phyloP scores from a whole-genome alignment of 2,888 invertebrate species.

The Bellardia pandia region DNA sequence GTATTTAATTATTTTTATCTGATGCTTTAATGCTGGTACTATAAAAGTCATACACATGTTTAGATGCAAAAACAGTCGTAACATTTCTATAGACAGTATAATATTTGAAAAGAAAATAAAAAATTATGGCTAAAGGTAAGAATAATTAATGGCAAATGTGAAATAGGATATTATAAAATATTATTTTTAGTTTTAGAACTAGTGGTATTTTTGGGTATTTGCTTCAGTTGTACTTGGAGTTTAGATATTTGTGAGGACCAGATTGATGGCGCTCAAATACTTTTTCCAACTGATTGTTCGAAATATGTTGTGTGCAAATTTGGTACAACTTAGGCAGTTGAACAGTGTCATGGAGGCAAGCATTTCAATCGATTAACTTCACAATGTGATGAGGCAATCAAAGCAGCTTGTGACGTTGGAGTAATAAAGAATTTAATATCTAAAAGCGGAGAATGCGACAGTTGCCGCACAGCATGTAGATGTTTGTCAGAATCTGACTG shows the following conservation, averaged over 20 bases:
- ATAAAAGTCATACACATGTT: neutral
- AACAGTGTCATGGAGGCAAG: neutral
- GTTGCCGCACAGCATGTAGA: slow-evolving; percentile 20
- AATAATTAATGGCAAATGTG: neutral
- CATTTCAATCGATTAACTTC: slow-evolving; percentile 45
- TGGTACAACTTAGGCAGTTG: neutral
- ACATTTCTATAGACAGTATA: neutral
- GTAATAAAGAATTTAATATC: neutral
- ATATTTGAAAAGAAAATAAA: neutral
- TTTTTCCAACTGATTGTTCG: slow-evolving; percentile 35
- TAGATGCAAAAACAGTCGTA: neutral
- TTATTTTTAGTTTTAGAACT: slow-evolving; percentile 1
- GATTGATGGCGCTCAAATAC: slow-evolving; percentile 8
- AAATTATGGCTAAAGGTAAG: neutral
- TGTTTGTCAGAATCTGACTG: slow-evolving; percentile 4
- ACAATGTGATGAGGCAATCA: neutral
- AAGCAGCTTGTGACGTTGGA: slow-evolving; percentile 32
- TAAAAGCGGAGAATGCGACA: neutral
- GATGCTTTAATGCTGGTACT: neutral
- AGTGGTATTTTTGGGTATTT: neutral
- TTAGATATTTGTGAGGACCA: slow-evolving; percentile 41
- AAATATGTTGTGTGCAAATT: slow-evolving; percentile 28
- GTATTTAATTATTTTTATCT: neutral
- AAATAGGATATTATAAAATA: neutral
- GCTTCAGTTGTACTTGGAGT: neutral